Percentiles rank a stretch among this genome's conserved stretches.
Conservation (phyloP, 2,113 vertebrate genomes). For the Alethe diademata region DNA sequence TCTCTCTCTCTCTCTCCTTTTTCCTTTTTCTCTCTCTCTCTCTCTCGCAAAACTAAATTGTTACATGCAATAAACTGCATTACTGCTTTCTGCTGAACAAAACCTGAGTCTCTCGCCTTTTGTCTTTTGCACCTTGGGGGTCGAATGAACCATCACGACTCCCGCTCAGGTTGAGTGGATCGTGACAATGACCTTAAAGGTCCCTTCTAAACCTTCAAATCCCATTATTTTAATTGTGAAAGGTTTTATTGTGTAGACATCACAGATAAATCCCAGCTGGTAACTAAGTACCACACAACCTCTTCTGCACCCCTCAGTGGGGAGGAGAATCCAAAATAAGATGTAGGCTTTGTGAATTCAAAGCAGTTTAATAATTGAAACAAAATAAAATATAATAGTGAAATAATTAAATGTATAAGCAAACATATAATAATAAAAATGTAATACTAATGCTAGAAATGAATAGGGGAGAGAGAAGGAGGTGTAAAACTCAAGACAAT, state of each 20-base stretch:
- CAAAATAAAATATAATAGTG: not conserved
- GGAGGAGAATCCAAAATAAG: not conserved
- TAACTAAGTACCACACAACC: not conserved
- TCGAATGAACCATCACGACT: too few relatives aligned
- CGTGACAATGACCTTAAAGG: too few relatives aligned
- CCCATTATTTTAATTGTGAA: not conserved
- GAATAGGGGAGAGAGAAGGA: not conserved
- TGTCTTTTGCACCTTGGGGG: too few relatives aligned
- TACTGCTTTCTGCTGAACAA: too few relatives aligned
- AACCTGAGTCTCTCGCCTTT: too few relatives aligned
- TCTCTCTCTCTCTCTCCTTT: too few relatives aligned
- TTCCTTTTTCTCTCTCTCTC: too few relatives aligned
- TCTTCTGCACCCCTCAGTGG: not conserved
- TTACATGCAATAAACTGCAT: too few relatives aligned
- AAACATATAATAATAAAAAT: not conserved
- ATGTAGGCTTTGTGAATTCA: not conserved
- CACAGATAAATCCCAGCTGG: not conserved
- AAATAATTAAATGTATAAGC: not conserved
- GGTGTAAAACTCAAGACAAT: not conserved
- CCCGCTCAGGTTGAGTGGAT: too few relatives aligned
- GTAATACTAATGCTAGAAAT: not conserved
- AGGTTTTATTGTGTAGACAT: not conserved
- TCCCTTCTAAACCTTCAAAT: not conserved
- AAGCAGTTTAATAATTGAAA: not conserved
- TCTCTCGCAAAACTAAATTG: too few relatives aligned